These are phyloP conservation scores for Sarcophaga carnaria DNA, from an alignment of 2,888 invertebrate genomes.

Conservation along the genomic window DNA sequence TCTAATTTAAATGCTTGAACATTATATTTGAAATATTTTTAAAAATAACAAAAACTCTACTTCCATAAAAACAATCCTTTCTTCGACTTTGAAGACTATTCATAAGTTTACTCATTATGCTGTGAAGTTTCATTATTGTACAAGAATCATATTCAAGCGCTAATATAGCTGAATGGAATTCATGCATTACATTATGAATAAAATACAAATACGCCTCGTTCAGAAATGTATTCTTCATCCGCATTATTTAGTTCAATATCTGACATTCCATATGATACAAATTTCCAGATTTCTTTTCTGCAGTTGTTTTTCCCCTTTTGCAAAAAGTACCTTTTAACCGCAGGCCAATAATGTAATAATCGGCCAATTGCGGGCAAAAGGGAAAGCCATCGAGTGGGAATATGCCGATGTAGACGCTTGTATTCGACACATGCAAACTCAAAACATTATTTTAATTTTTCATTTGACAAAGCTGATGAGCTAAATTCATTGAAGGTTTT, in stretches of 20 bases:
- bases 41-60: slow-evolving; percentile 44
- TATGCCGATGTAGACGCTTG: slow-evolving; percentile 55
- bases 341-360: slow-evolving; percentile 57
- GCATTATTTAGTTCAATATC: too few relatives aligned
- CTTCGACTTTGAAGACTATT: slow-evolving; percentile 35
- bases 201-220: slow-evolving; percentile 33
- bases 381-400: slow-evolving; percentile 51
- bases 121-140: not conserved
- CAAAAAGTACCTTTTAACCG: slow-evolving; percentile 2
- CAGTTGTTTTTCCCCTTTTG: too few relatives aligned
- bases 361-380: slow-evolving; percentile 58
- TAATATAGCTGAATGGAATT: slow-evolving; percentile 4
- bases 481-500: too few relatives aligned
- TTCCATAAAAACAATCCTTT: slow-evolving; percentile 54
- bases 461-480: too few relatives aligned
- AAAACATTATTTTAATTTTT: slow-evolving; percentile 23
- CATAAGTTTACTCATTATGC: not conserved
- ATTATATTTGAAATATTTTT: slow-evolving; percentile 18
- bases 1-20: too few relatives aligned
- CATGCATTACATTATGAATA: slow-evolving; percentile 24
- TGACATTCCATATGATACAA: too few relatives aligned
- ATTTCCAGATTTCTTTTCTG: too few relatives aligned
- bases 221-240: slow-evolving; percentile 12
- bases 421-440: slow-evolving; percentile 49
- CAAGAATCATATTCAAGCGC: slow-evolving; percentile 11